Percentiles rank a stretch among this genome's conserved stretches.
These are phyloP conservation scores for Macroteleia sp. DNA, from an alignment of 2,888 invertebrate species.

Conservation along the genomic window DNA sequence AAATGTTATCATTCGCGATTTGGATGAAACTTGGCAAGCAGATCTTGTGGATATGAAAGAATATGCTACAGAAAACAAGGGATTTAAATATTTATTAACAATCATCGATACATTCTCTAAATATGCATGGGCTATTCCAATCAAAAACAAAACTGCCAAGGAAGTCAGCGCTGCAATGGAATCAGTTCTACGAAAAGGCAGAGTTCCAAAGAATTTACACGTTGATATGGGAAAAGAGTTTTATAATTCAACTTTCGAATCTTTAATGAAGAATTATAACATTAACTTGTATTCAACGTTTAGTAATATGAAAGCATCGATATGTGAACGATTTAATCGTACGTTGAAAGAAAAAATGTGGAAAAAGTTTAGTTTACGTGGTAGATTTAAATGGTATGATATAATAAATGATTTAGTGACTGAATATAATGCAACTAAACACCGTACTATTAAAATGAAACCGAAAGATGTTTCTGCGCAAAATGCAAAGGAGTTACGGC, in stretches of 20 bases:
- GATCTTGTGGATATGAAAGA: conserved; percentile 57
- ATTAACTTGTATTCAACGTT: conserved; percentile 29
- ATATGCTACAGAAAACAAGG: conserved; percentile 59
- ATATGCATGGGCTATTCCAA: conserved; percentile 72
- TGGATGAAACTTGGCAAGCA: conserved; percentile 69
- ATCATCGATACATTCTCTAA: conserved; percentile 78
- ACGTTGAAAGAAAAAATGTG: conserved; percentile 66
- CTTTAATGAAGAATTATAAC: conserved; percentile 28
- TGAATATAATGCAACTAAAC: conserved; percentile 64
- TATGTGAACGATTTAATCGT: conserved; percentile 74
- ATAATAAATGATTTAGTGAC: conserved; percentile 43
- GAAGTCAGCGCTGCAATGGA: conserved; percentile 70
- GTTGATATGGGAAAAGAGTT: conserved; percentile 34
- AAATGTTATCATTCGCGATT: conserved; percentile 73
- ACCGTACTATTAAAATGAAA: conserved; percentile 29
- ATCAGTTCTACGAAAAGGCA: conserved; percentile 37
- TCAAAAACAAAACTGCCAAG: conserved; percentile 59
- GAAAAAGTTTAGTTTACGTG: conserved; percentile 62
- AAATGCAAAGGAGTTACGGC: conserved; percentile 24
- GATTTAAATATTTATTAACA: conserved; percentile 75
- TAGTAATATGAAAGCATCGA: conserved; percentile 24
- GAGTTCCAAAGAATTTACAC: conserved; percentile 47
- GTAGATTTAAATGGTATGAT: conserved; percentile 65
- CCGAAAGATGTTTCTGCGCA: conserved; percentile 24
- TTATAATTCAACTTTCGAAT: conserved; percentile 22